Evolutionary conservation across 2,113 vertebrate species (phyloP).

Genomic region (Ia io): DNA sequence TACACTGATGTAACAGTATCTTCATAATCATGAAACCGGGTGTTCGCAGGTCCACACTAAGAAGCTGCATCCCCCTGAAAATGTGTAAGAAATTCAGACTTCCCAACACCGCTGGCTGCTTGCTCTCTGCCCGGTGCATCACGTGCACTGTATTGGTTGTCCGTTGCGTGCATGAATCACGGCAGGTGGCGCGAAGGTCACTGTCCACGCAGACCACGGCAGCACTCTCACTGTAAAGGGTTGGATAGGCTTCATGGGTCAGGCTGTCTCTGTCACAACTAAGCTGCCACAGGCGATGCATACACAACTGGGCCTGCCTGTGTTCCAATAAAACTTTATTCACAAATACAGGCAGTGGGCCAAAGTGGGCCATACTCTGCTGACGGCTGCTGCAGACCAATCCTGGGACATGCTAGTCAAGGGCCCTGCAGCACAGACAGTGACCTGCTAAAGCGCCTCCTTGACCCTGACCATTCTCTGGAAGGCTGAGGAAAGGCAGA

Average conservation of each 20-base stretch:
- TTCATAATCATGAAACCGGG: fast-evolving
- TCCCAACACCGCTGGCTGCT: too few species aligned
- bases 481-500: not conserved
- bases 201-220: too few species aligned
- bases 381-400: not conserved
- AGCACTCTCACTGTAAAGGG: not conserved
- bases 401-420: not conserved
- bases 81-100: not conserved
- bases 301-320: not conserved
- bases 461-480: too few species aligned
- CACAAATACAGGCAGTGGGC: not conserved
- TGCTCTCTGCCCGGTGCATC: not conserved
- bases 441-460: not conserved
- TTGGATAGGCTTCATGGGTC: not conserved
- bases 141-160: not conserved
- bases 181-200: not conserved
- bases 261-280: not conserved
- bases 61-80: too few species aligned
- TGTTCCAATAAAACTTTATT: not conserved
- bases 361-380: not conserved
- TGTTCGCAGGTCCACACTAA: not conserved
- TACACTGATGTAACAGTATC: fast-evolving
- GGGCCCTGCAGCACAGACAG: not conserved
- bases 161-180: fast-evolving
- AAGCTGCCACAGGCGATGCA: not conserved